phyloP scores from a whole-genome alignment of 2,888 invertebrate species.

The Nymphalis urticae region DNA sequence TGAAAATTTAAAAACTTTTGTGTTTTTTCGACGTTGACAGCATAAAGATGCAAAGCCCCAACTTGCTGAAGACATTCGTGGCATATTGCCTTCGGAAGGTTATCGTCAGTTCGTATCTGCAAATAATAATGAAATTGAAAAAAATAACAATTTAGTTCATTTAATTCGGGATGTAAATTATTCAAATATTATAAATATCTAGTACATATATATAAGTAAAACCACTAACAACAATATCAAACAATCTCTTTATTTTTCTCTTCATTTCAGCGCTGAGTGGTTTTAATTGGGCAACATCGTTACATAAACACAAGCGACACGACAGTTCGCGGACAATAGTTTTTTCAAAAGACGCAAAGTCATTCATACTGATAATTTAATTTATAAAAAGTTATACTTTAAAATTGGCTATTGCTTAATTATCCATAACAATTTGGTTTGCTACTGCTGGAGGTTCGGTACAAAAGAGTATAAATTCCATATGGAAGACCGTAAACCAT shows the following conservation, averaged over 20 bases:
- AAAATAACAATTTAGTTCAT: background rate
- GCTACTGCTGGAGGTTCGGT: background rate
- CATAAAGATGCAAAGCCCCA: slow-evolving; percentile 62
- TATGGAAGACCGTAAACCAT: too few species aligned
- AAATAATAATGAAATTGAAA: slow-evolving; percentile 14
- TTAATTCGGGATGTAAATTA: background rate
- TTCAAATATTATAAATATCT: background rate
- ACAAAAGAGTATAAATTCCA: background rate
- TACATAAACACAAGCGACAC: slow-evolving; percentile 73
- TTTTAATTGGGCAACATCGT: slow-evolving; percentile 72
- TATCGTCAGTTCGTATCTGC: slow-evolving; percentile 70
- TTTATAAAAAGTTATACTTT: slow-evolving; percentile 25
- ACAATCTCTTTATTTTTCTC: slow-evolving; percentile 70
- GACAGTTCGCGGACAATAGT: slow-evolving; percentile 74
- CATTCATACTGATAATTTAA: slow-evolving; percentile 62
- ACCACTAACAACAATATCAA: slow-evolving; percentile 64
- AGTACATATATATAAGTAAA: background rate
- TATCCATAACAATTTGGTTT: slow-evolving; percentile 39
- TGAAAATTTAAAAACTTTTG: slow-evolving; percentile 74
- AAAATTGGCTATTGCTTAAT: slow-evolving; percentile 36
- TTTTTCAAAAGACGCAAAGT: slow-evolving; percentile 70
- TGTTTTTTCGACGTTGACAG: slow-evolving; percentile 74
- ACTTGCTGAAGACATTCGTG: slow-evolving; percentile 76
- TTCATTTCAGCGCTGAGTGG: slow-evolving; percentile 71
- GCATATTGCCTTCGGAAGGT: slow-evolving; percentile 75